Percentiles rank a stretch among this genome's conserved stretches.
phyloP scores from a whole-genome alignment of 1,140 invertebrate species.

The Phthorimaea operculella region DNA sequence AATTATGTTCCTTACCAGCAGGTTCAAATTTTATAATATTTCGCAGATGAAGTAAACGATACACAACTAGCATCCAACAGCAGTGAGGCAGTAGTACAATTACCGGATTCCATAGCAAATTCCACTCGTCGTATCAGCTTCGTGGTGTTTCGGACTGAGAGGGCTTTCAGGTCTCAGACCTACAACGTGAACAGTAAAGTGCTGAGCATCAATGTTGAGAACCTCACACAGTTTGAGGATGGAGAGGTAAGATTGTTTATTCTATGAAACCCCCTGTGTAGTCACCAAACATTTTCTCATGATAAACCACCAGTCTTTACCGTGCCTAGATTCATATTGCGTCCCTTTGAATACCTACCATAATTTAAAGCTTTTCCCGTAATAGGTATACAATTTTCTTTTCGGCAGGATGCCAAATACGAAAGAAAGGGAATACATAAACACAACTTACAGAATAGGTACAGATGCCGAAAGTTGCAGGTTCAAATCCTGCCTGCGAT shows the following conservation, averaged over 20 bases:
- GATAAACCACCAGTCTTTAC: too few species aligned
- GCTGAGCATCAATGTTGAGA: conserved; percentile 49
- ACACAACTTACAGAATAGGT: too few species aligned
- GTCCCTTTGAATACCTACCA: too few species aligned
- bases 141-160: conserved; percentile 58
- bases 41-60: conserved; percentile 35
- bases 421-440: too few species aligned
- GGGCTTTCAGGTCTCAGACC: conserved; percentile 39
- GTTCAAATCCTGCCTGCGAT: too few species aligned
- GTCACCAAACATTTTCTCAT: too few species aligned
- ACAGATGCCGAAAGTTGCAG: too few species aligned
- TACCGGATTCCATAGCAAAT: conserved; percentile 39
- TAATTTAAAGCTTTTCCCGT: too few species aligned
- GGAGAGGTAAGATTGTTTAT: conserved; percentile 35
- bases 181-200: conserved; percentile 47
- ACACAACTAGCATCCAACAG: conserved; percentile 22
- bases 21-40: not conserved
- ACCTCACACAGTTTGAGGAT: conserved; percentile 37
- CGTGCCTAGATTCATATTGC: too few species aligned
- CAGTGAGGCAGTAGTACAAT: conserved; percentile 49
- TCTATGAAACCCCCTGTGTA: too few species aligned
- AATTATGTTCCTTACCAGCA: not conserved
- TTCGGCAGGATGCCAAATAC: too few species aligned
- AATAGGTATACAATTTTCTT: too few species aligned
- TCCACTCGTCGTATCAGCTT: conserved; percentile 50